These are phyloP conservation scores for Dolichotis patagonum DNA, from an alignment of 2,113 vertebrate genomes.

Conservation along the genomic window DNA sequence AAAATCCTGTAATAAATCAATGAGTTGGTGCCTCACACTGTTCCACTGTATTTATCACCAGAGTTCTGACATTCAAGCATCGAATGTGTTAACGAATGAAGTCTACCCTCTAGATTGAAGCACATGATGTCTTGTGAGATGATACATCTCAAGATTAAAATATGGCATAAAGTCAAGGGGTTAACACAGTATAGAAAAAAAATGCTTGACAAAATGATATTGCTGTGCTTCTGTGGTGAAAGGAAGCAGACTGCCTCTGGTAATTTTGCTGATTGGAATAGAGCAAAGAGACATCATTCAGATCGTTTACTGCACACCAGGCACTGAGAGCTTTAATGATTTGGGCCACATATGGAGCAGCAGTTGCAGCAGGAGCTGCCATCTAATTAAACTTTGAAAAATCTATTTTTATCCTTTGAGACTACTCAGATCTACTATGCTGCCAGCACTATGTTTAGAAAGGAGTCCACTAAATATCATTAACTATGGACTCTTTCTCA, in stretches of 20 bases:
- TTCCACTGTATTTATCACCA: not conserved
- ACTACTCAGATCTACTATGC: not conserved
- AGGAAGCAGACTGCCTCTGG: slow-evolving; percentile 16
- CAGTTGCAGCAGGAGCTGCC: not conserved
- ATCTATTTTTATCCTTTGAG: slow-evolving; percentile 31
- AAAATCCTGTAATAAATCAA: not conserved
- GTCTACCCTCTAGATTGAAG: not conserved
- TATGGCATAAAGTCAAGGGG: not conserved
- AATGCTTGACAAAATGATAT: not conserved
- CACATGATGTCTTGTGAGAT: not conserved
- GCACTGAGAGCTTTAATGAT: not conserved
- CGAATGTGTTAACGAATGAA: not conserved
- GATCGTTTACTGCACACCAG: slow-evolving; percentile 34
- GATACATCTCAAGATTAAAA: slow-evolving; percentile 8
- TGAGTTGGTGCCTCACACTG: not conserved
- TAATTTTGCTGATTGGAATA: slow-evolving; percentile 54
- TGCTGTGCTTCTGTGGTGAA: slow-evolving; percentile 25
- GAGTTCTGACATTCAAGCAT: not conserved
- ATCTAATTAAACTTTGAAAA: slow-evolving; percentile 71
- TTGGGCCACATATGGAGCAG: not conserved
- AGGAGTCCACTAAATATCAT: slow-evolving; percentile 1
- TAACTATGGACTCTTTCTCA: not conserved
- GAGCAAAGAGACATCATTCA: slow-evolving; percentile 18
- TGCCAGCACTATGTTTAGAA: not conserved
- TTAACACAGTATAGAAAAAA: slow-evolving; percentile 47